These are phyloP conservation scores for Vulpes ferrilata DNA, from an alignment of 2,113 vertebrate species.

Conservation along the genomic window DNA sequence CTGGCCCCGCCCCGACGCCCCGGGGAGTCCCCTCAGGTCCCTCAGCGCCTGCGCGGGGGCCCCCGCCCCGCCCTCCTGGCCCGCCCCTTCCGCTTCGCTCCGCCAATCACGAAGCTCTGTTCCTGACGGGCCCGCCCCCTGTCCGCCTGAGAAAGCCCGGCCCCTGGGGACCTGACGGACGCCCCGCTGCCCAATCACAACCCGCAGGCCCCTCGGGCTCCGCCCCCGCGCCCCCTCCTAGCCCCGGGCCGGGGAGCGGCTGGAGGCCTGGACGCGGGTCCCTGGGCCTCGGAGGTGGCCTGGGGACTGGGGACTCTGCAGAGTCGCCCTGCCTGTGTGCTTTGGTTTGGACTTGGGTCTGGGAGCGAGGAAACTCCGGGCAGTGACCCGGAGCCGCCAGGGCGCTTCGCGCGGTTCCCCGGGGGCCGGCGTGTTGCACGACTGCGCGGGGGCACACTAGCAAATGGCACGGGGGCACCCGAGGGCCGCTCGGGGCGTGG, in stretches of 20 bases:
- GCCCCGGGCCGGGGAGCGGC: neutral
- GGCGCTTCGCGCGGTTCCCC: neutral
- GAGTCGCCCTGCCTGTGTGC: neutral
- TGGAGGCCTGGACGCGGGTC: rapidly evolving
- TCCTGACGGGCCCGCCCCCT: neutral
- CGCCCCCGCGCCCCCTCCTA: neutral
- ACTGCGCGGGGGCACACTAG: neutral
- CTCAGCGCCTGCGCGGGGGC: neutral
- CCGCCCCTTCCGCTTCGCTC: neutral
- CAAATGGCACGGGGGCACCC: neutral
- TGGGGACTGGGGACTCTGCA: neutral
- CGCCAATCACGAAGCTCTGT: rapidly evolving
- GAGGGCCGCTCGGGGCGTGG: neutral
- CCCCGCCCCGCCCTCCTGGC: neutral
- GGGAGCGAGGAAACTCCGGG: neutral
- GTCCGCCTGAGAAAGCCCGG: neutral
- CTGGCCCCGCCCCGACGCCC: rapidly evolving
- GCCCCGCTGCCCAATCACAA: neutral
- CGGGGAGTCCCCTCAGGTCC: rapidly evolving
- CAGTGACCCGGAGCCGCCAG: neutral
- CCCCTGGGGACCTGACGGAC: neutral
- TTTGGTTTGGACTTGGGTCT: neutral
- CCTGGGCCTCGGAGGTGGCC: too few relatives aligned
- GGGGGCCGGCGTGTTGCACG: neutral
- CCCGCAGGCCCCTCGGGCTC: neutral